Percentiles rank a stretch among this genome's conserved stretches.
These are phyloP conservation scores for Petrocephalus sullivani DNA, from an alignment of 2,797 vertebrate genomes.

Conservation along the genomic window DNA sequence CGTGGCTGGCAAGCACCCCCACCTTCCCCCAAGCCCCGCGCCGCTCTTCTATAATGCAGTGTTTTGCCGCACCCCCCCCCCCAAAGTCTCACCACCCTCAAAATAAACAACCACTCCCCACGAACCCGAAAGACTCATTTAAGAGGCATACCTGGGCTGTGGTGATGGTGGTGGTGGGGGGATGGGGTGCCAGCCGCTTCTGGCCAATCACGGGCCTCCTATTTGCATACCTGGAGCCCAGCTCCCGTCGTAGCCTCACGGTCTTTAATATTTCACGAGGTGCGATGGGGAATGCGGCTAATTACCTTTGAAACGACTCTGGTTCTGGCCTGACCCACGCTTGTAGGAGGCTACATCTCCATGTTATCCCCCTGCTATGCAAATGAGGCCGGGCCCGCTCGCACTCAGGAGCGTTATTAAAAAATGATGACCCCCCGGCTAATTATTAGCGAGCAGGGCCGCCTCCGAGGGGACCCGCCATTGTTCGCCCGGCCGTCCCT, in stretches of 20 bases:
- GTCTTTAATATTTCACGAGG: slow-evolving; percentile 49
- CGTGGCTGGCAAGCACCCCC: neutral
- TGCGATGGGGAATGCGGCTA: slow-evolving; percentile 46
- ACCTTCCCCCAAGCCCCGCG: neutral
- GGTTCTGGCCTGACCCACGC: slow-evolving; percentile 42
- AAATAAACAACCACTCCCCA: slow-evolving; percentile 27
- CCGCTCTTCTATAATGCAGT: neutral
- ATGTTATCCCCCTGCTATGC: slow-evolving; percentile 45
- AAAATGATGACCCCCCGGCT: slow-evolving; percentile 58
- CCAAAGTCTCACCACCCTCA: slow-evolving; percentile 8
- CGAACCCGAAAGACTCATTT: neutral
- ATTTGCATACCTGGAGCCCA: slow-evolving; percentile 32
- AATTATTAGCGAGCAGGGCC: slow-evolving; percentile 50
- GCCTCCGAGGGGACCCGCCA: slow-evolving; percentile 38
- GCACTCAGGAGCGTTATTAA: slow-evolving; percentile 43
- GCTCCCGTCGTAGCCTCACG: slow-evolving; percentile 12
- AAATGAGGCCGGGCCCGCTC: slow-evolving; percentile 48
- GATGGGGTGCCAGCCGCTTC: neutral
- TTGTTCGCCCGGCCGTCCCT: slow-evolving; percentile 51
- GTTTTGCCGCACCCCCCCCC: neutral
- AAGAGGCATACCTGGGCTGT: slow-evolving; percentile 5
- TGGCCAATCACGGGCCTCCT: neutral
- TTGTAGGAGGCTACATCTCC: slow-evolving; percentile 43
- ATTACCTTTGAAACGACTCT: slow-evolving; percentile 46
- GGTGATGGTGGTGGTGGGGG: neutral